Conservation (phyloP, 2,113 vertebrate genomes). For the Larimichthys crocea region DNA sequence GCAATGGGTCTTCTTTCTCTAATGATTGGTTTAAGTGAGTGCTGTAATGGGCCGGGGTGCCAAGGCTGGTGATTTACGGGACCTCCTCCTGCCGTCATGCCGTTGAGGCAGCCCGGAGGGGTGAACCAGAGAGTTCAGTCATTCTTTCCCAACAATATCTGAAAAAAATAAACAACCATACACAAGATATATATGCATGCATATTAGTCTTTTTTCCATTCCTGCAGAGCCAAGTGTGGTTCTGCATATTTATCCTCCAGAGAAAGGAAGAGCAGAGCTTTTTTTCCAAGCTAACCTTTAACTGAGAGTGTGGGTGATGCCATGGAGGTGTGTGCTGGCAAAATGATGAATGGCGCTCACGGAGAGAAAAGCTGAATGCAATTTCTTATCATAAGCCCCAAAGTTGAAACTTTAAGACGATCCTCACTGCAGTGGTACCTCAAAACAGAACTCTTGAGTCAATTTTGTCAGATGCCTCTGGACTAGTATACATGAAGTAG, state of each 20-base stretch:
- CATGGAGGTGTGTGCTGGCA: constrained; percentile 51
- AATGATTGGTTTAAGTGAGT: constrained; percentile 83
- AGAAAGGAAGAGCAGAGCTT: constrained; percentile 30
- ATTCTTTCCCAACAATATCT: constrained; percentile 22
- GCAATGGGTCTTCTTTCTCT: constrained; percentile 76
- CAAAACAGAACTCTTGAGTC: constrained; percentile 29
- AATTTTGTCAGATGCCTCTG: constrained; percentile 56
- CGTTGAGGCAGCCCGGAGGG: constrained; percentile 30
- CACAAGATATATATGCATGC: constrained; percentile 8
- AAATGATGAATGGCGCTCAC: constrained; percentile 61
- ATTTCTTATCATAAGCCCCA: constrained; percentile 30
- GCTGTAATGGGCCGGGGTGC: constrained; percentile 76
- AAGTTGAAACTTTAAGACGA: constrained; percentile 39
- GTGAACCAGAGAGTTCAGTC: constrained; percentile 15
- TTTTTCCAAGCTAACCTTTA: constrained; percentile 69
- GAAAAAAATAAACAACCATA: constrained; percentile 8
- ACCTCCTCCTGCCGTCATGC: constrained; percentile 45
- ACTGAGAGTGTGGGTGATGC: constrained; percentile 54
- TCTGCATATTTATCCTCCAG: constrained; percentile 52
- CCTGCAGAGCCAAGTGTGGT: constrained; percentile 30
- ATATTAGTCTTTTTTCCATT: constrained; percentile 31
- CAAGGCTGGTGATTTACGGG: constrained; percentile 66
- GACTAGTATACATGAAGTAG: constrained; percentile 61
- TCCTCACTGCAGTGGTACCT: constrained; percentile 16
- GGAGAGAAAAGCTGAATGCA: constrained; percentile 40